These are phyloP conservation scores for Trachelus tabidus DNA, from an alignment of 2,888 invertebrate species.

Conservation along the genomic window DNA sequence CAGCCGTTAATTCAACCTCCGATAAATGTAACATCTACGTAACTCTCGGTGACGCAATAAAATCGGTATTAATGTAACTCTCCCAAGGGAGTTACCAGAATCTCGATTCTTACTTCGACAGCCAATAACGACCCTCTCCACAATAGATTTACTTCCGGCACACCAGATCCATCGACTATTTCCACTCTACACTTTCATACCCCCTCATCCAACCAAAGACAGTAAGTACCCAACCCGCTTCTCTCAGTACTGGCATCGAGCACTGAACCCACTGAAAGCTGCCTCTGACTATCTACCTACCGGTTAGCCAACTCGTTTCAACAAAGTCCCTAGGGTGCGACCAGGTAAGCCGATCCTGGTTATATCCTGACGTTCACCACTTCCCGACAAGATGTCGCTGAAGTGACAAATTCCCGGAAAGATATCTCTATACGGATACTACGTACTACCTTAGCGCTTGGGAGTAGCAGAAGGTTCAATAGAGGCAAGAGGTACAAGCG, in stretches of 20 bases:
- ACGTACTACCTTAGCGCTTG: neutral
- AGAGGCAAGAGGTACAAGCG: neutral
- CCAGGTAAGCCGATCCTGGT: neutral
- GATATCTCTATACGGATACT: neutral
- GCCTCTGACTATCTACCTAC: neutral
- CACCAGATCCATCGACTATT: neutral
- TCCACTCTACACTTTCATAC: neutral
- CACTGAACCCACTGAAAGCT: neutral
- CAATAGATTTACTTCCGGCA: neutral
- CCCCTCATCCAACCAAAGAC: neutral
- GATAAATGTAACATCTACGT: slow-evolving; percentile 18
- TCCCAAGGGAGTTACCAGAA: neutral
- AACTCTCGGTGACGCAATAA: slow-evolving; percentile 33
- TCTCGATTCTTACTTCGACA: neutral
- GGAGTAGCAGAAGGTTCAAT: neutral
- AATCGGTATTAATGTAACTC: slow-evolving; percentile 31
- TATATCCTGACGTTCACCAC: neutral
- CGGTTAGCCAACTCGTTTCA: neutral
- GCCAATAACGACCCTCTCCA: neutral
- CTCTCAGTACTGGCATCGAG: neutral
- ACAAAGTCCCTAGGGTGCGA: neutral
- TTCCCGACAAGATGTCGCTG: neutral
- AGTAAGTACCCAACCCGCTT: neutral
- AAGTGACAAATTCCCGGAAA: neutral
- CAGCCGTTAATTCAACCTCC: slow-evolving; percentile 10